Evolutionary conservation across 2,888 invertebrate genomes (phyloP), one percentile per base, ranked within the genome.

Genomic region (Alloplasta piceator): DNA sequence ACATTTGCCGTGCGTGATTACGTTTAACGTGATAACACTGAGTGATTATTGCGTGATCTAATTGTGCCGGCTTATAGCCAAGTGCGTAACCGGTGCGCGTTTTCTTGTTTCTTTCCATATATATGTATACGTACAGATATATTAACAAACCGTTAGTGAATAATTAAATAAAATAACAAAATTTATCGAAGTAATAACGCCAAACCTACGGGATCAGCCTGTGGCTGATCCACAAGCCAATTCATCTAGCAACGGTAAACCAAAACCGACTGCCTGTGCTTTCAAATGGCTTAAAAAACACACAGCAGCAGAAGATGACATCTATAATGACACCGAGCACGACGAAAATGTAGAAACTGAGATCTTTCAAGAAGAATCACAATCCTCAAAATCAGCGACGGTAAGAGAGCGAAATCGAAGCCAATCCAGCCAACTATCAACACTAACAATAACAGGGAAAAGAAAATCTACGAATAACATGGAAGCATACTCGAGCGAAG

Each of bases 201-300:
- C n/a, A 63, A 72, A 63, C 55, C 26, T 6, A 43, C 63, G 72
- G 43, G 61, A 1, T 72, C 41, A 55, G 63, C 43, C 63, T n/a
- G 36, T 55, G 63, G 63, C 55, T 63, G 72, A 55, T 55, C 72
- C 63, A 43, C 50, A 12, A 43, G n/a, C 72, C 63, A 55, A 12
- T 6, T 1, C 39, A 9, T 16, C 12, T 26, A 63, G 43, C 41
- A 55, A 63, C 41, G 9, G 12, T 9, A 63, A 72, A 12, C 10
- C 55, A 36, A 52, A 72, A 26, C 26, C 26, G 26, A 26, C 26
- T 16, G 0, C 0, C 12, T 68, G 43, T 14, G 41, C 52, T 41
- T 46, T 12, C 4, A 26, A 38, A 1, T 56, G 43, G 46, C 38
- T 61, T 56, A 0, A 36, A 38, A 63, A 43, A 0, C 56, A 64